Evolutionary conservation across 2,888 invertebrate genomes (phyloP), one percentile per base, ranked within the genome.

Genomic region (Bombylius major): DNA sequence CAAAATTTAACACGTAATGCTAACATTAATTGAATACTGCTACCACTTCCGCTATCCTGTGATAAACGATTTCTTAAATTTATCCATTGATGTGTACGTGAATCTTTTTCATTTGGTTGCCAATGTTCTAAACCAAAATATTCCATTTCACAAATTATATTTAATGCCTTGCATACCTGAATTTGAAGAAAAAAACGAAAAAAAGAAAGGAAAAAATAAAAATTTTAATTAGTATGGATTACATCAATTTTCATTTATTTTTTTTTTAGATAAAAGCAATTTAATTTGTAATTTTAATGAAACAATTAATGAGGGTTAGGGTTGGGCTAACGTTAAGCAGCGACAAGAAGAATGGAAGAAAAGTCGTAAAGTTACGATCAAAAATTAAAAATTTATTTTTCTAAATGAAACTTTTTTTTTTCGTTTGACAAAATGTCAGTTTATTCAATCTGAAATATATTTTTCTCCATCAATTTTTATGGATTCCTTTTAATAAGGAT

Each of bases 81-180:
- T 61, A 91, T 77, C 93, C 92, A 93, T 53, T 90, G 79, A 60
- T 86, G 85, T 60, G 89, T 88, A 42, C 87, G 86, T 58, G 80
- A 79, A 48, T 78, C 78, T 60, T 80, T 79, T 57, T 77, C 70
- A 49, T 65, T 68, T 42, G 69, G 69, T 13, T 64, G 62, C 69
- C 72, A 72, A 50, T 69, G 70, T 68, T 89, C 87, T 59, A 93
- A 79, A 0, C 93, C 93, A 73, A 93, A 91, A 75, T 92, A 93
- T 73, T 93, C 92, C 61, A 85, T 83, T 75, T 89, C 89, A 62
- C 87, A 87, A 65, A 87, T 83, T 65, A 92, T 89, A 61, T 86
- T 87, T 62, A 92, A 75, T 62, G 84, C 84, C 67, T 86, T 83
- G 75, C 91, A 91, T 45, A 89, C 88, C 93, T 93, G 77, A 1